These are phyloP conservation scores for Xenopus borealis DNA, from an alignment of 2,113 vertebrate species.

Conservation along the genomic window DNA sequence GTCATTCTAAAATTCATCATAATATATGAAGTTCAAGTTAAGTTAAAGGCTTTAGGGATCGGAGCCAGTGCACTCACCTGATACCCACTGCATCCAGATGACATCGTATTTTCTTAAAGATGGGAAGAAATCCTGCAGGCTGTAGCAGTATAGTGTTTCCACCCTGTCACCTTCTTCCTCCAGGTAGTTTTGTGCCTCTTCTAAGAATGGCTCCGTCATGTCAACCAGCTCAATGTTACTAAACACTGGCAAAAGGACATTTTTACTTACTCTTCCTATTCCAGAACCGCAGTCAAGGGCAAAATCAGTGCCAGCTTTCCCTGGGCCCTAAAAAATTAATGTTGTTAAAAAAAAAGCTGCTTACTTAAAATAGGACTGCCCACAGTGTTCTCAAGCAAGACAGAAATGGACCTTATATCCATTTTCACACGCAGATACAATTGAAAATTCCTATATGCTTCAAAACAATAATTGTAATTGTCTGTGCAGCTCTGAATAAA, in stretches of 20 bases:
- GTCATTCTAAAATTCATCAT: too few relatives aligned
- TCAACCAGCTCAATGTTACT: slow-evolving; percentile 86
- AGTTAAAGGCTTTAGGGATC: too few relatives aligned
- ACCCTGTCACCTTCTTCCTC: slow-evolving; percentile 74
- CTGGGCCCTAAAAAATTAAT: slow-evolving; percentile 72
- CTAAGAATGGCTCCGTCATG: slow-evolving; percentile 91
- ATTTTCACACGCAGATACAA: too few relatives aligned
- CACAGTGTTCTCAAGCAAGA: too few relatives aligned
- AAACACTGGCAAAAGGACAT: slow-evolving; percentile 87
- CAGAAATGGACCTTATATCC: too few relatives aligned
- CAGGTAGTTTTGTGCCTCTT: slow-evolving; percentile 86
- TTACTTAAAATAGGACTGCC: too few relatives aligned
- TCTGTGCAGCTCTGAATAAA: too few relatives aligned
- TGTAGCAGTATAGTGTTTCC: slow-evolving; percentile 83
- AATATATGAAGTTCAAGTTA: too few relatives aligned
- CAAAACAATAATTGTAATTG: too few relatives aligned
- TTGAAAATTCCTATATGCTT: too few relatives aligned
- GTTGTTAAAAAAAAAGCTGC: too few relatives aligned
- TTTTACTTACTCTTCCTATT: slow-evolving; percentile 88
- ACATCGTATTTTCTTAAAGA: slow-evolving; percentile 79
- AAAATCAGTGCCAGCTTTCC: slow-evolving; percentile 76
- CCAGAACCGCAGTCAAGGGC: slow-evolving; percentile 90
- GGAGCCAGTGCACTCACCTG: slow-evolving; percentile 72
- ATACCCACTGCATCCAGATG: slow-evolving; percentile 98
- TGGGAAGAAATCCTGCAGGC: slow-evolving; percentile 86